Base-by-base conservation (phyloP, 2,797 vertebrate genomes). In the Paramormyrops hopkinsi region DNA sequence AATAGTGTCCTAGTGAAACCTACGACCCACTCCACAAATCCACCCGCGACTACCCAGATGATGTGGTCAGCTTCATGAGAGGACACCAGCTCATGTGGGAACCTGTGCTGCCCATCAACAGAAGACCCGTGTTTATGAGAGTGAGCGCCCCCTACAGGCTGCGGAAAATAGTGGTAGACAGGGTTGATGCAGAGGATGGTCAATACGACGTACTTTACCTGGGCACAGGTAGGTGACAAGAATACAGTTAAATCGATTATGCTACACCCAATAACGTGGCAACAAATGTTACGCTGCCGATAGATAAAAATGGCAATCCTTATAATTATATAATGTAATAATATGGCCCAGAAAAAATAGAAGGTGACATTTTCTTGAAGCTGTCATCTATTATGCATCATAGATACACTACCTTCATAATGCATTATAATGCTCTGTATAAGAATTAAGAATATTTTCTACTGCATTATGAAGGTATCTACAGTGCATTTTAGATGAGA, bases 61-160 rank as follows among this genome's bases (percentile, higher is more conserved):
- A 97, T 41, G 93, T 97, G 91, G 96, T 98, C 92, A 96, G 96
- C 95, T 98, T 98, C 93, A 96, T 97, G 96, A 94, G 97, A 88
- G 88, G 93, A 90, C 97, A 98, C 91, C 97, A 98, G 94, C 96
- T 98, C 91, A 97, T 98, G 97, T 97, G 97, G 97, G 96, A 97
- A 85, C 94, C 96, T 0, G 93, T 97, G 73, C 91, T 95, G 51
- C 96, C 97, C 0, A 92, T 96, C 92, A 94, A 95, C 3, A 92
- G 91, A 5, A 93, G 91, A 87, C 97, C 97, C 0, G 2, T 96
- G 59, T 90, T 97, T 22, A 93, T 95, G 65, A 92, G 93, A 12
- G 94, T 94, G 93, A 95, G 95, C 0, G 88, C 93, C 0, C 91
- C 96, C 0, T 95, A 95, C 94, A 92, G 92, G 86, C 90, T 97